Conservation (phyloP, 2,797 vertebrate genomes). For the Epinephelus malabaricus region DNA sequence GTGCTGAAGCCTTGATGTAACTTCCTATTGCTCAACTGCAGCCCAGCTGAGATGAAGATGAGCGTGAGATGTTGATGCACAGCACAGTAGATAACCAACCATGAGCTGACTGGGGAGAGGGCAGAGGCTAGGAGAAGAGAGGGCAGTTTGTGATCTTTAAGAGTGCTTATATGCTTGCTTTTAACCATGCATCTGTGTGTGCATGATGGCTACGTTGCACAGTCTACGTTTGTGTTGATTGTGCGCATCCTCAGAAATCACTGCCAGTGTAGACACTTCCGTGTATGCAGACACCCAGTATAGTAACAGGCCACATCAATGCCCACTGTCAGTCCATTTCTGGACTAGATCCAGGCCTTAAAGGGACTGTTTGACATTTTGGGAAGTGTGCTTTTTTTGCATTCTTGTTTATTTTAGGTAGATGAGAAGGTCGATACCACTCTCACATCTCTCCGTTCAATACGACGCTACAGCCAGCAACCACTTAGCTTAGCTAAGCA, state of each 20-base stretch:
- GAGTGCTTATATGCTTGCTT: conserved; percentile 5
- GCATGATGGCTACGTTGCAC: background rate
- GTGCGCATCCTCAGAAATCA: background rate
- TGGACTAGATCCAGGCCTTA: background rate
- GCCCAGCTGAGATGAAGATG: conserved; percentile 61
- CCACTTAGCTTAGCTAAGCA: background rate
- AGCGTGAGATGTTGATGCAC: conserved; percentile 79
- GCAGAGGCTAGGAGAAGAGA: conserved; percentile 28
- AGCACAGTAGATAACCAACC: conserved; percentile 78
- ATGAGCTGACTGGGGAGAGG: conserved; percentile 66
- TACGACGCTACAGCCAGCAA: conserved; percentile 1
- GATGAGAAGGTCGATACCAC: background rate
- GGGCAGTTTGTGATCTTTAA: conserved; percentile 1
- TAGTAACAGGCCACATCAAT: background rate
- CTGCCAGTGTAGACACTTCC: background rate
- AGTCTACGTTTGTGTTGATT: background rate
- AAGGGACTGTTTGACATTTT: background rate
- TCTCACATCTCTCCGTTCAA: background rate
- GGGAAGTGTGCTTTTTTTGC: background rate
- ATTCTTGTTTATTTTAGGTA: background rate
- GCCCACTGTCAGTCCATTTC: background rate
- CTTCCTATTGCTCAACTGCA: conserved; percentile 34
- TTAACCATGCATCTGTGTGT: background rate
- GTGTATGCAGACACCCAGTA: background rate
- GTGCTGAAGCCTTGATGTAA: conserved; percentile 48